Conservation (phyloP, 2,113 vertebrate genomes). For the Ceyx margarethae region DNA sequence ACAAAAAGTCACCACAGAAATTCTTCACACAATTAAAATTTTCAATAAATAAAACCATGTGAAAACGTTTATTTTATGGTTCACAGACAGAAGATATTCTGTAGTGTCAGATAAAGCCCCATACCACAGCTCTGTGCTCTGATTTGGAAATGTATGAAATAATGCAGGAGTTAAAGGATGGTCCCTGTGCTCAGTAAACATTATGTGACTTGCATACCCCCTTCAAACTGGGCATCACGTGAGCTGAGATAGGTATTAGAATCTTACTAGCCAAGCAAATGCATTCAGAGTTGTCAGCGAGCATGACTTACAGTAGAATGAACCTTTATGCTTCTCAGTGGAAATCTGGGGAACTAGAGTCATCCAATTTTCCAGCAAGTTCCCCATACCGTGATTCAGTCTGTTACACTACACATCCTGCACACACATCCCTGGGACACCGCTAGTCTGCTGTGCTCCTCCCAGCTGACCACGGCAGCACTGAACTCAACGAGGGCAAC, state of each 20-base stretch:
- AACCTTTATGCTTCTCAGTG: neutral
- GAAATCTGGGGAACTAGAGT: neutral
- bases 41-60: neutral
- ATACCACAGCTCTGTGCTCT: neutral
- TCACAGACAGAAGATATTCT: neutral
- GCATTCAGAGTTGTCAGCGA: neutral
- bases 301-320: neutral
- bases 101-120: neutral
- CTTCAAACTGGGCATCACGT: neutral
- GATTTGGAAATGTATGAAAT: neutral
- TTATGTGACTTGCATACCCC: neutral
- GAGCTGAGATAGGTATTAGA: neutral
- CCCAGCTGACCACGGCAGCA: neutral
- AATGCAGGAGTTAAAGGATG: neutral
- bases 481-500: neutral
- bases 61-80: neutral
- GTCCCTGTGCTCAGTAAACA: neutral
- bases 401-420: neutral
- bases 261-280: neutral
- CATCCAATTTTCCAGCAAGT: constrained; percentile 20
- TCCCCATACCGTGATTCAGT: neutral
- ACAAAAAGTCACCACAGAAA: neutral
- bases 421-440: neutral
- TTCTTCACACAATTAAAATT: neutral
- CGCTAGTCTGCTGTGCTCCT: neutral